A percentile compares a stretch with the other conserved stretches of the same genome.
Evolutionary conservation across 2,888 invertebrate genomes (phyloP).

Genomic region (Yponomeuta plumbellus): DNA sequence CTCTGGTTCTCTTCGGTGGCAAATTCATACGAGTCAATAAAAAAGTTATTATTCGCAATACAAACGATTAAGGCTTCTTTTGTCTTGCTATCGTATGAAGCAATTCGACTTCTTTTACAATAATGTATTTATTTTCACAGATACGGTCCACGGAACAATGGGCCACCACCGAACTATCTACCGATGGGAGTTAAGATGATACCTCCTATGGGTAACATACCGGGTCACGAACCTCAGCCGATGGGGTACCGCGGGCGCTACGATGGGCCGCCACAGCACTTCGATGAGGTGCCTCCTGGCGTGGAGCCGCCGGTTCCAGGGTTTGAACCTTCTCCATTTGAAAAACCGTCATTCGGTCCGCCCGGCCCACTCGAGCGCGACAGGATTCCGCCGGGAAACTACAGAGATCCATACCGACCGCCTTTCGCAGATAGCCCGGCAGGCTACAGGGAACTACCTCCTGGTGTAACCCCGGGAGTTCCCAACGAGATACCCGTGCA

Average conservation of each 20-base stretch:
- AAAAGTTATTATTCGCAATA: neutral
- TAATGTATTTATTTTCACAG: constrained; percentile 36
- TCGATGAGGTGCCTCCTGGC: constrained; percentile 78
- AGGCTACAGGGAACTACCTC: constrained; percentile 45
- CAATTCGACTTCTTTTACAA: neutral
- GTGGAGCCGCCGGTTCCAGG: constrained; percentile 80
- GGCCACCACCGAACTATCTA: constrained; percentile 51
- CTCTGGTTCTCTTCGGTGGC: too few species aligned
- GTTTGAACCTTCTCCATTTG: constrained; percentile 75
- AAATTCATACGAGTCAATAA: too few species aligned
- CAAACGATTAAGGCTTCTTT: neutral
- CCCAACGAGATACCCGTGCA: constrained; percentile 36
- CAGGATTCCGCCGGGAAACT: constrained; percentile 52
- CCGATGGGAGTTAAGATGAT: constrained; percentile 54
- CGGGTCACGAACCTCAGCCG: constrained; percentile 46
- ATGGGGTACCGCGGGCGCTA: constrained; percentile 63
- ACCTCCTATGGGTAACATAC: constrained; percentile 46
- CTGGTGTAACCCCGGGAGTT: constrained; percentile 33
- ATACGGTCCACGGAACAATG: constrained; percentile 58
- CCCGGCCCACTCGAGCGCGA: constrained; percentile 56
- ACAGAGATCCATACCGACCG: constrained; percentile 56
- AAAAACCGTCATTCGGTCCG: constrained; percentile 61
- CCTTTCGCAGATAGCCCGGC: constrained; percentile 51
- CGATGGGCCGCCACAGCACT: constrained; percentile 51
- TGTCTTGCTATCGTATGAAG: neutral